Base-by-base conservation (phyloP, 92 coral and sea anemone genomes). In the Heliopora coerulea region DNA sequence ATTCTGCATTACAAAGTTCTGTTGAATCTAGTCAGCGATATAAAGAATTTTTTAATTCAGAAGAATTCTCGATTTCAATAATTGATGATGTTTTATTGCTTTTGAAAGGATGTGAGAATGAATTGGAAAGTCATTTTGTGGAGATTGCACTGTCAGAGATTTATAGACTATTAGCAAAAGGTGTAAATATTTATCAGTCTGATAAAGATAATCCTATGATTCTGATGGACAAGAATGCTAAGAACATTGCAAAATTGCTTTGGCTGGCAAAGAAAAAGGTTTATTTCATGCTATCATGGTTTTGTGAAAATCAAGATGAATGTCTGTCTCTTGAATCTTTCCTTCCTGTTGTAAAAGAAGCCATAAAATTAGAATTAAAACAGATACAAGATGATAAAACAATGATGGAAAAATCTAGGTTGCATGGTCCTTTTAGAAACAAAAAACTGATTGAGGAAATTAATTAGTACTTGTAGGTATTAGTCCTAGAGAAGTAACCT, bases 221-320 rank as follows among this genome's bases (percentile, higher is more conserved):
- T 62, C 0, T 62, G 5, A 35, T 56, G 57, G 60, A 84, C 28
- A 41, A 57, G 72, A 30, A 37, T 37, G 75, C 56, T 49, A 56
- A 76, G 65, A 78, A 83, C 21, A 61, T 89, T 17, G 80, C 20
- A 24, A 91, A 86, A 65, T 67, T 62, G 13, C 59, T 91, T 41
- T 91, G 96, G 90, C 82, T 89, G 58, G 96, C 97, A 0, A 91
- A 91, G 80, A 91, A 91, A 83, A 91, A 91, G 58, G 84, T 85
- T 2, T 85, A 89, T 20, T 93, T 93, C 52, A 80, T 93, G 35
- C 63, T 90, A 50, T 81, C 89, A 15, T 93, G 96, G 98, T 64
- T 61, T 46, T 80, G 78, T 33, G 79, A 83, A 28, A 85, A 89
- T 74, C 41, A 69, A 35, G 44, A 39, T 24, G 75, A 72, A 26